Evolutionary conservation across 2,113 vertebrate genomes (phyloP).

Genomic region (Nerophis ophidion): DNA sequence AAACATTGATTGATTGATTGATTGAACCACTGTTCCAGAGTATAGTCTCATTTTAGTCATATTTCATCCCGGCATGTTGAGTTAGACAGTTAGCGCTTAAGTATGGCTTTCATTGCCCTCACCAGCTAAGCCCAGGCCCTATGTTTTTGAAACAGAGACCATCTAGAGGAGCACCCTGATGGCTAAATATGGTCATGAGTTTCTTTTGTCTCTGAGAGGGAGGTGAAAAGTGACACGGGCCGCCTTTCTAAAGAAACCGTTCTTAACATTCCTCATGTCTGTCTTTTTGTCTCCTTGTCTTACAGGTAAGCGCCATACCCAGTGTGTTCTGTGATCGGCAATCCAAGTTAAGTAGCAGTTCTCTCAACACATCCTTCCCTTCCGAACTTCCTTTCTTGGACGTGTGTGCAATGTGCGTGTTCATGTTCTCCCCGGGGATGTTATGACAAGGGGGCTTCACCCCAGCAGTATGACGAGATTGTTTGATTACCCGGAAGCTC

Average conservation of each 20-base stretch:
- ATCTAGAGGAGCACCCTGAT: conserved; percentile 37
- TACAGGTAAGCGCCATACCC: conserved; percentile 68
- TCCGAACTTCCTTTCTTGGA: conserved; percentile 9
- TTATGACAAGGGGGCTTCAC: conserved; percentile 70
- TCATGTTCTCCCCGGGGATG: conserved; percentile 50
- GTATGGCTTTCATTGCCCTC: conserved; percentile 28
- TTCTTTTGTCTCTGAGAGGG: conserved; percentile 22
- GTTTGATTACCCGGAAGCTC: conserved; percentile 50
- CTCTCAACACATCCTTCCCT: conserved; percentile 12
- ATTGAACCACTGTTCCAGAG: too few species aligned
- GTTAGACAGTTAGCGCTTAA: conserved; percentile 7
- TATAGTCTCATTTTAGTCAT: too few species aligned
- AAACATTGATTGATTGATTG: too few species aligned
- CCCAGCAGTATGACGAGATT: conserved; percentile 39
- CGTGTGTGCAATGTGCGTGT: conserved; percentile 11
- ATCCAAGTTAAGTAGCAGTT: conserved; percentile 58
- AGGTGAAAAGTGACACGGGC: conserved; percentile 31
- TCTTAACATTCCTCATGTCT: conserved; percentile 29
- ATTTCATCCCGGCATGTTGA: conserved; percentile 1
- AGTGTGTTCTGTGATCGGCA: conserved; percentile 25
- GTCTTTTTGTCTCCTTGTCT: conserved; percentile 25
- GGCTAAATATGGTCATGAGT: conserved; percentile 67
- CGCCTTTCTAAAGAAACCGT: conserved; percentile 19
- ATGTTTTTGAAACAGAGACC: conserved; percentile 58
- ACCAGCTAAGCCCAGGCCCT: conserved; percentile 46